A percentile compares a stretch with the other conserved stretches of the same genome.
Conservation (phyloP, 1,140 invertebrate genomes). For the Zaprionus inermis region DNA sequence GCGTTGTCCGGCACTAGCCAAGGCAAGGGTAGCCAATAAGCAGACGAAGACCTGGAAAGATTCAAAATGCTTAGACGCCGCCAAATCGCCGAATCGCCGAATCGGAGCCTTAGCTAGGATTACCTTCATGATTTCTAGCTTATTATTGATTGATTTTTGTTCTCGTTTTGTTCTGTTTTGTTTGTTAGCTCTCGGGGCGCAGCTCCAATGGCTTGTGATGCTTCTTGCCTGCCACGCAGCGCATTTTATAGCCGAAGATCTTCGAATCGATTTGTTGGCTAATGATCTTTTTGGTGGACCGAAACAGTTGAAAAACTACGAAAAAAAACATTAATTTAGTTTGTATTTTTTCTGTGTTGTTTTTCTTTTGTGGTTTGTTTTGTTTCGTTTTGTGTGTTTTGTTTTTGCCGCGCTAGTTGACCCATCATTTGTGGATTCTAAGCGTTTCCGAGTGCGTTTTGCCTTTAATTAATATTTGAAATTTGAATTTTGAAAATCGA, state of each 20-base stretch:
- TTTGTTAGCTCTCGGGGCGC: conserved; percentile 37
- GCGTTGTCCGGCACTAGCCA: conserved; percentile 68
- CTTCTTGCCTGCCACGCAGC: conserved; percentile 36
- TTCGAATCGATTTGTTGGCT: conserved; percentile 24
- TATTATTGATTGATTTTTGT: neutral
- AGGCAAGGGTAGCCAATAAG: conserved; percentile 62
- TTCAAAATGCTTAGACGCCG: neutral
- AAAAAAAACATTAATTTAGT: conserved; percentile 16
- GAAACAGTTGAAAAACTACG: conserved; percentile 11
- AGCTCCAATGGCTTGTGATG: conserved; percentile 69
- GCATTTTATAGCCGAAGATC: conserved; percentile 67
- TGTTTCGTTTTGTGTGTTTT: neutral
- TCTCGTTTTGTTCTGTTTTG: conserved; percentile 24
- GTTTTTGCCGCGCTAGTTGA: conserved; percentile 25
- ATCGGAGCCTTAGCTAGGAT: neutral
- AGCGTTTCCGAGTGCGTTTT: conserved; percentile 38
- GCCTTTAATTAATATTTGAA: conserved; percentile 58
- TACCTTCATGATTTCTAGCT: conserved; percentile 58
- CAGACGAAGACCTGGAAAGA: conserved; percentile 59
- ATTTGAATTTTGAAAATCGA: conserved; percentile 24
- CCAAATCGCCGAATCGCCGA: no score
- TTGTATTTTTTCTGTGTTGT: neutral
- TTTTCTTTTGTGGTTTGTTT: neutral
- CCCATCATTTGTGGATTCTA: conserved; percentile 59
- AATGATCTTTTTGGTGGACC: neutral